phyloP scores from a whole-genome alignment of 2,888 invertebrate species.

The Blera fallax region DNA sequence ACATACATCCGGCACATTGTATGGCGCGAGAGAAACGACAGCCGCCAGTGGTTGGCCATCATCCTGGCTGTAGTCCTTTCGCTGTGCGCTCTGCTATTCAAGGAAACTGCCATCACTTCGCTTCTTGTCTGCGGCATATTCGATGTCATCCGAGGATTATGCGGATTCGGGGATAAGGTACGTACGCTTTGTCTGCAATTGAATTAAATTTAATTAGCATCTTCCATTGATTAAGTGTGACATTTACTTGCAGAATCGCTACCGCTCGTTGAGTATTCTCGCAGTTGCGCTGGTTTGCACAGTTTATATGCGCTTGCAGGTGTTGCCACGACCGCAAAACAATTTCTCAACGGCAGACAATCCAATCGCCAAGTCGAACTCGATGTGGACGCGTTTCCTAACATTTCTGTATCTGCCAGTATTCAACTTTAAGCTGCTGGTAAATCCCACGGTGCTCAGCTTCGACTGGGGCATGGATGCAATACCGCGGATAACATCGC shows the following conservation, averaged over 20 bases:
- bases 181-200: slow-evolving; percentile 50
- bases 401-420: slow-evolving; percentile 96
- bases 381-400: slow-evolving; percentile 89
- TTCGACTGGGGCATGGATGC: slow-evolving; percentile 99
- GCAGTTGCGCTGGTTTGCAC: slow-evolving; percentile 87
- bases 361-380: slow-evolving; percentile 94
- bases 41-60: slow-evolving; percentile 84
- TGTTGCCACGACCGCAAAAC: slow-evolving; percentile 86
- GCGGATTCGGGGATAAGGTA: slow-evolving; percentile 83
- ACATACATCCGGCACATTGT: slow-evolving; percentile 91
- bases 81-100: slow-evolving; percentile 93
- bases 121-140: slow-evolving; percentile 94
- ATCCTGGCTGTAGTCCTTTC: slow-evolving; percentile 86
- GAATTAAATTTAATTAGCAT: slow-evolving; percentile 71
- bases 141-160: slow-evolving; percentile 87
- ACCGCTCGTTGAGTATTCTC: slow-evolving; percentile 87
- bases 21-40: slow-evolving; percentile 83
- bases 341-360: slow-evolving; percentile 97
- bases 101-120: slow-evolving; percentile 97
- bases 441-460: slow-evolving; percentile 93
- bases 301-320: slow-evolving; percentile 89
- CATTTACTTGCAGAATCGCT: slow-evolving; percentile 84
- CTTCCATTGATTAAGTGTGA: slow-evolving; percentile 61
- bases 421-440: slow-evolving; percentile 92
- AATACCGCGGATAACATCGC: slow-evolving; percentile 90